Conservation (phyloP, 2,888 invertebrate genomes). For the Ferdinandea cuprea region DNA sequence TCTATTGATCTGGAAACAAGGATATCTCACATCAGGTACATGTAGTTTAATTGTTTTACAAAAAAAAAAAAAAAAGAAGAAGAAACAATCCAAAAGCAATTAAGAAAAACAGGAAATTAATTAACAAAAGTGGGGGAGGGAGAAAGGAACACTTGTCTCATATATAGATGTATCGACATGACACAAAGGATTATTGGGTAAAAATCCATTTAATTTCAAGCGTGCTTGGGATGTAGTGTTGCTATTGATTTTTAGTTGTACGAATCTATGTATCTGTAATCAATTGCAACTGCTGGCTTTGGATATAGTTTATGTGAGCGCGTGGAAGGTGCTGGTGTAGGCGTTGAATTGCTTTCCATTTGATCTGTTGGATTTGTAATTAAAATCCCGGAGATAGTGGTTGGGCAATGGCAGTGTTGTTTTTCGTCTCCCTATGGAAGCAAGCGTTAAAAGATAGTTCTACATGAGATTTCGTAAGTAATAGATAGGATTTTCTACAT, state of each 20-base stretch:
- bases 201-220: slow-evolving; percentile 11
- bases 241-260: slow-evolving; percentile 14
- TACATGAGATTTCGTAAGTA: too few species aligned
- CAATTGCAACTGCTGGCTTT: slow-evolving; percentile 11
- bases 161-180: not conserved
- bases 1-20: slow-evolving; percentile 36
- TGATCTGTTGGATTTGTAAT: not conserved
- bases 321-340: not conserved
- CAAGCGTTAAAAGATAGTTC: too few species aligned
- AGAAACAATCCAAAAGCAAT: not conserved
- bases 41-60: slow-evolving; percentile 3
- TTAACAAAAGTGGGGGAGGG: slow-evolving; percentile 39
- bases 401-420: too few species aligned
- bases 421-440: too few species aligned
- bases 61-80: too few species aligned
- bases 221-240: slow-evolving; percentile 10
- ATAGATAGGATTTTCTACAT: too few species aligned
- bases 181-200: slow-evolving; percentile 21
- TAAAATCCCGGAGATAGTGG: too few species aligned
- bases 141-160: slow-evolving; percentile 10
- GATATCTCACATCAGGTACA: slow-evolving; percentile 46
- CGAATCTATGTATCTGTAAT: slow-evolving; percentile 31
- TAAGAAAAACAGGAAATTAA: slow-evolving; percentile 38
- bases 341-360: slow-evolving; percentile 11
- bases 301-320: not conserved